Percentiles rank a stretch among this genome's conserved stretches.
These are phyloP conservation scores for Fringilla coelebs DNA, from an alignment of 2,797 vertebrate species.

Conservation along the genomic window DNA sequence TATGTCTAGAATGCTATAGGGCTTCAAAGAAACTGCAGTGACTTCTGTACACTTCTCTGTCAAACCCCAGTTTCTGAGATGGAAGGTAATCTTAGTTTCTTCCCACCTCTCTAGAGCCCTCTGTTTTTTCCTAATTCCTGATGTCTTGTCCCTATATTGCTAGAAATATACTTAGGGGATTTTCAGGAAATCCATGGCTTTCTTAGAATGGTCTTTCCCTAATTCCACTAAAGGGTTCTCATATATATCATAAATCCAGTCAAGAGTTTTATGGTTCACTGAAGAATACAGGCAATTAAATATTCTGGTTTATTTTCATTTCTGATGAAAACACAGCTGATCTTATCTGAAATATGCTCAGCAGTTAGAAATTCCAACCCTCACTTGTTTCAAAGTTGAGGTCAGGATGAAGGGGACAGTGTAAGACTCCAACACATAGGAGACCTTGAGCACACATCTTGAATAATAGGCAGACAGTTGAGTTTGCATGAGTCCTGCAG, in stretches of 20 bases:
- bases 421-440: neutral
- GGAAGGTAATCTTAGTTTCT: neutral
- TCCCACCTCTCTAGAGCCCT: neutral
- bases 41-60: neutral
- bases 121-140: neutral
- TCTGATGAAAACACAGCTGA: neutral
- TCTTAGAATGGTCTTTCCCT: neutral
- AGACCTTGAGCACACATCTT: slow-evolving; percentile 42
- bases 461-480: slow-evolving; percentile 29
- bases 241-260: neutral
- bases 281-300: neutral
- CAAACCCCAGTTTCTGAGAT: neutral
- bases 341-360: neutral
- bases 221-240: neutral
- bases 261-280: neutral
- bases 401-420: neutral
- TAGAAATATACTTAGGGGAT: neutral
- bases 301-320: neutral
- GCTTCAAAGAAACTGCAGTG: neutral
- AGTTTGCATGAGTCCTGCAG: slow-evolving; percentile 28
- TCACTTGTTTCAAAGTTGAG: slow-evolving; percentile 5
- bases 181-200: neutral
- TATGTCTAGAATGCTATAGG: neutral
- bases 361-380: neutral
- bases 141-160: neutral